A percentile compares a stretch with the other conserved stretches of the same genome.
Evolutionary conservation across 2,888 invertebrate genomes (phyloP).

Genomic region (Actias luna): DNA sequence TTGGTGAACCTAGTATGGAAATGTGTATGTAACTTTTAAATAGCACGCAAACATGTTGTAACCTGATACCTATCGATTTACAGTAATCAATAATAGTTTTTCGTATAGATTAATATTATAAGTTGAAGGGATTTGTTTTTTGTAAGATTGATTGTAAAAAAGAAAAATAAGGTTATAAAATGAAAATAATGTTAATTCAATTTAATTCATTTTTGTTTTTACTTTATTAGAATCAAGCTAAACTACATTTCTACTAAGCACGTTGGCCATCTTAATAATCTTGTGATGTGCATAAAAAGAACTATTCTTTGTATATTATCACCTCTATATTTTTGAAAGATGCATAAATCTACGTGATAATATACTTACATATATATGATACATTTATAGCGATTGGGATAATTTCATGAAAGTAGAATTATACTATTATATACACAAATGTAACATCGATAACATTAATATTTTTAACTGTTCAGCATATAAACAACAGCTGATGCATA

Average conservation of each 20-base stretch:
- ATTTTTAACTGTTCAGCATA: background rate
- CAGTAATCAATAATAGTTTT: no score
- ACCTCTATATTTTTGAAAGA: slow-evolving; percentile 14
- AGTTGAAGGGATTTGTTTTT: no score
- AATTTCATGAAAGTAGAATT: background rate
- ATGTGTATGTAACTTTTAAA: no score
- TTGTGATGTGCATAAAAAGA: slow-evolving; percentile 12
- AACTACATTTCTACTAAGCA: slow-evolving; percentile 17
- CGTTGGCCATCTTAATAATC: slow-evolving; percentile 11
- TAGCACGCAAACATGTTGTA: no score
- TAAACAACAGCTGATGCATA: slow-evolving; percentile 1
- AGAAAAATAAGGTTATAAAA: slow-evolving; percentile 13
- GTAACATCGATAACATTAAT: background rate
- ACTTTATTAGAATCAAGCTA: slow-evolving; percentile 14
- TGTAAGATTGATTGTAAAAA: no score
- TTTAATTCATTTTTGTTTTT: slow-evolving; percentile 19
- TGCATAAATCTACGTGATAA: slow-evolving; percentile 1
- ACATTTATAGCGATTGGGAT: background rate
- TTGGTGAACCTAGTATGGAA: no score
- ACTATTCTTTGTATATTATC: slow-evolving; percentile 4
- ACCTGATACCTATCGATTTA: no score
- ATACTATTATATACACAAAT: background rate
- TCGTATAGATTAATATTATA: no score
- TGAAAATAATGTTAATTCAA: slow-evolving; percentile 24
- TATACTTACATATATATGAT: background rate